These are phyloP conservation scores for Eristalinus aeneus DNA, from an alignment of 2,888 invertebrate species.

Conservation along the genomic window DNA sequence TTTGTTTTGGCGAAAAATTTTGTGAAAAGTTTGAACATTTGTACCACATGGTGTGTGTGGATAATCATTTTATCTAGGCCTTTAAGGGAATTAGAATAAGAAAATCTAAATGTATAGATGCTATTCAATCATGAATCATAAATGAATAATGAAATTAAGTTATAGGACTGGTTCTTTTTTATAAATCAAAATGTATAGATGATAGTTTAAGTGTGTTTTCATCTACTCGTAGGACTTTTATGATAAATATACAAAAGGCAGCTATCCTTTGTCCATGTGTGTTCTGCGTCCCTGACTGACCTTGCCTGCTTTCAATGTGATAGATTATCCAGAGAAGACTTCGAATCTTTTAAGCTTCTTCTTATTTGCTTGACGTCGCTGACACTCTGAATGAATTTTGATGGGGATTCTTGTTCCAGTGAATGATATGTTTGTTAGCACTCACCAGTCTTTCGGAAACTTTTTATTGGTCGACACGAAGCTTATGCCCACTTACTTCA, in stretches of 20 bases:
- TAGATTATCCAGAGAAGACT: not conserved
- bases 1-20: conserved; percentile 11
- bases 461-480: too few relatives aligned
- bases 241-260: not conserved
- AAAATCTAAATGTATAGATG: not conserved
- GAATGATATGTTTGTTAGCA: too few relatives aligned
- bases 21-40: conserved; percentile 19
- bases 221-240: conserved; percentile 1
- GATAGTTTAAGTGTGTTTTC: not conserved
- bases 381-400: too few relatives aligned
- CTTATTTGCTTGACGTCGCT: too few relatives aligned
- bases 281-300: not conserved
- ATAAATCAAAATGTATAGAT: not conserved
- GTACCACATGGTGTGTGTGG: conserved; percentile 23
- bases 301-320: not conserved
- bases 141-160: not conserved
- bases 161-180: conserved; percentile 44
- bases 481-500: too few relatives aligned
- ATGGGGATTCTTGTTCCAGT: too few relatives aligned
- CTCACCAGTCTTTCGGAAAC: too few relatives aligned
- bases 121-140: too few relatives aligned
- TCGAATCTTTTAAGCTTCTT: too few relatives aligned
- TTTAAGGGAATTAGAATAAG: conserved; percentile 2
- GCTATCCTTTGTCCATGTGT: not conserved
- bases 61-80: conserved; percentile 66